phyloP scores from a whole-genome alignment of 2,113 vertebrate genomes.

The Bos javanicus region DNA sequence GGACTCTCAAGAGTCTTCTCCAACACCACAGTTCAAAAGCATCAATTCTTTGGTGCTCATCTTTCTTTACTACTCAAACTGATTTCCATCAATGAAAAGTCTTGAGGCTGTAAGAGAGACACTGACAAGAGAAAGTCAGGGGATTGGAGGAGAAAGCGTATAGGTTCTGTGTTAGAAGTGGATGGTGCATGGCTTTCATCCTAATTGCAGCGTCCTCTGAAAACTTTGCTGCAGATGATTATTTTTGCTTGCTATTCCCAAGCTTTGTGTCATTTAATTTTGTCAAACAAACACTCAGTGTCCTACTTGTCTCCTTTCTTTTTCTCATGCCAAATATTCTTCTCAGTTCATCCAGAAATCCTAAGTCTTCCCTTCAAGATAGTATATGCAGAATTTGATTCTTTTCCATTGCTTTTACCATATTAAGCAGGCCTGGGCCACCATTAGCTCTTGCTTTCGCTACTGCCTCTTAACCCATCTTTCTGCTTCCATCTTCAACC shows the following conservation, averaged over 20 bases:
- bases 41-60: neutral
- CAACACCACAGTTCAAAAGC: neutral
- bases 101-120: neutral
- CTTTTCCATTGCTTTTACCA: neutral
- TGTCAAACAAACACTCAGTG: neutral
- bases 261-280: neutral
- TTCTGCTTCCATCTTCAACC: neutral
- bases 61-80: neutral
- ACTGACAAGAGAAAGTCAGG: neutral
- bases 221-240: rapidly evolving
- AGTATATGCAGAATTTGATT: neutral
- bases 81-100: neutral
- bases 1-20: neutral
- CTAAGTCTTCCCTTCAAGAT: neutral
- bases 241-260: neutral
- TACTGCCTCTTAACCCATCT: neutral
- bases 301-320: neutral
- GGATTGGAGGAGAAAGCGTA: too few relatives aligned
- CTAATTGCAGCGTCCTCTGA: neutral
- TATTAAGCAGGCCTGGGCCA: neutral
- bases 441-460: neutral
- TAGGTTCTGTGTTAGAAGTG: neutral
- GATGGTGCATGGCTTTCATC: rapidly evolving
- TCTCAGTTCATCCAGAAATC: neutral
- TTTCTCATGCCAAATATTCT: neutral